Evolutionary conservation across 2,113 vertebrate species (phyloP).

Genomic region (Eretmochelys imbricata): DNA sequence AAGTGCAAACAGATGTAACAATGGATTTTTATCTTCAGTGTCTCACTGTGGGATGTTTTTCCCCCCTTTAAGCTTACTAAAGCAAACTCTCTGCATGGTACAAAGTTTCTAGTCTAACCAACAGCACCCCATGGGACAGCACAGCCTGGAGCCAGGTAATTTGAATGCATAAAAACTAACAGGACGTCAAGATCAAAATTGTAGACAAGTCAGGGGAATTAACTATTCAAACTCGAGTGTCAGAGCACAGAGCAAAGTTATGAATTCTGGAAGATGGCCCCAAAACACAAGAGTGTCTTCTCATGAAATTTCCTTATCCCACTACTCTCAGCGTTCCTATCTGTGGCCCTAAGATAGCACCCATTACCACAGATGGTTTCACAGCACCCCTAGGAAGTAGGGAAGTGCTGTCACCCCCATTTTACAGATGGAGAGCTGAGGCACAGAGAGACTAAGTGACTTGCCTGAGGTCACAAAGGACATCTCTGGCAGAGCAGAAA

Average conservation of each 20-base stretch:
- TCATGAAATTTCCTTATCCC: background rate
- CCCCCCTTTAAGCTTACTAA: slow-evolving; percentile 10
- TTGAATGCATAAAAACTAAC: background rate
- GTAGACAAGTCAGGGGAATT: background rate
- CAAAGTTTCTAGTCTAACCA: background rate
- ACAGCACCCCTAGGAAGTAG: fast-evolving
- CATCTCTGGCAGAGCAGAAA: background rate
- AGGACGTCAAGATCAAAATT: background rate
- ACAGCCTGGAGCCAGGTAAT: background rate
- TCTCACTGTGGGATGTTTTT: background rate
- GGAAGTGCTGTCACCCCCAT: background rate
- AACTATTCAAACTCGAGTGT: background rate
- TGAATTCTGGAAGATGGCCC: background rate
- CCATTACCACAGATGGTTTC: background rate
- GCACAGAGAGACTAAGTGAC: background rate
- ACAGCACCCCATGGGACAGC: background rate
- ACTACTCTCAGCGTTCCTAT: background rate
- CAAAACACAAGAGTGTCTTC: background rate
- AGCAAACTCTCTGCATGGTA: background rate
- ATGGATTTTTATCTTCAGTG: slow-evolving; percentile 32
- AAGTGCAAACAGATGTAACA: slow-evolving; percentile 56
- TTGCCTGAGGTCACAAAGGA: background rate
- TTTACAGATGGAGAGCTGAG: background rate
- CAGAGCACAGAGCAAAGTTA: background rate
- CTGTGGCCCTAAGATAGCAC: background rate